phyloP scores from a whole-genome alignment of 1,140 invertebrate genomes.

The Oryctes rhinoceros region DNA sequence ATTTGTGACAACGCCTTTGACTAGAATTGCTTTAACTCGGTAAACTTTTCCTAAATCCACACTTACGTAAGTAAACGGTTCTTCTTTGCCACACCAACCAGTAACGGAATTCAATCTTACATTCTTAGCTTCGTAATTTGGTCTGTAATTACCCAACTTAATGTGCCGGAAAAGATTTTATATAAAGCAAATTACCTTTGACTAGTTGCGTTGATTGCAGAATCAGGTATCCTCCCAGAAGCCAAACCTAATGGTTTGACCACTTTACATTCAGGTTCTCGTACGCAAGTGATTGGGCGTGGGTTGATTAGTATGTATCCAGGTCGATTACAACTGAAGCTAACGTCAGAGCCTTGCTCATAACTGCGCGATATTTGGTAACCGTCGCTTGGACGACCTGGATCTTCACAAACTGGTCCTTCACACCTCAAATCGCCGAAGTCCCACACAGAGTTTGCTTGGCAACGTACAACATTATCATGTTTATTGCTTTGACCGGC shows the following conservation, averaged over 20 bases:
- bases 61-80: slow-evolving; percentile 94
- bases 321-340: slow-evolving; percentile 87
- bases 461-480: slow-evolving; percentile 91
- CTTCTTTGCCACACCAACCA: slow-evolving; percentile 94
- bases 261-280: slow-evolving; percentile 93
- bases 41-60: slow-evolving; percentile 92
- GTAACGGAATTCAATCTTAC: slow-evolving; percentile 92
- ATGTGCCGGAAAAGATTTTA: not conserved
- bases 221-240: slow-evolving; percentile 91
- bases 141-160: slow-evolving; percentile 59
- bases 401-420: slow-evolving; percentile 95
- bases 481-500: slow-evolving; percentile 91
- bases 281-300: slow-evolving; percentile 87
- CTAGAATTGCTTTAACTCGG: slow-evolving; percentile 89
- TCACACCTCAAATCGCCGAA: slow-evolving; percentile 96
- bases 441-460: slow-evolving; percentile 94
- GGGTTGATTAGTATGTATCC: slow-evolving; percentile 94
- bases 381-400: slow-evolving; percentile 91
- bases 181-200: slow-evolving; percentile 65
- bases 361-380: slow-evolving; percentile 89
- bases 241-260: slow-evolving; percentile 90
- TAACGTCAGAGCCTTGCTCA: slow-evolving; percentile 91
- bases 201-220: slow-evolving; percentile 95
- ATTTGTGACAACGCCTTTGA: slow-evolving; percentile 94
- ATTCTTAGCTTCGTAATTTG: slow-evolving; percentile 91